A percentile compares a stretch with the other conserved stretches of the same genome.
Conservation (phyloP, 2,797 vertebrate genomes). For the Dryobates pubescens region DNA sequence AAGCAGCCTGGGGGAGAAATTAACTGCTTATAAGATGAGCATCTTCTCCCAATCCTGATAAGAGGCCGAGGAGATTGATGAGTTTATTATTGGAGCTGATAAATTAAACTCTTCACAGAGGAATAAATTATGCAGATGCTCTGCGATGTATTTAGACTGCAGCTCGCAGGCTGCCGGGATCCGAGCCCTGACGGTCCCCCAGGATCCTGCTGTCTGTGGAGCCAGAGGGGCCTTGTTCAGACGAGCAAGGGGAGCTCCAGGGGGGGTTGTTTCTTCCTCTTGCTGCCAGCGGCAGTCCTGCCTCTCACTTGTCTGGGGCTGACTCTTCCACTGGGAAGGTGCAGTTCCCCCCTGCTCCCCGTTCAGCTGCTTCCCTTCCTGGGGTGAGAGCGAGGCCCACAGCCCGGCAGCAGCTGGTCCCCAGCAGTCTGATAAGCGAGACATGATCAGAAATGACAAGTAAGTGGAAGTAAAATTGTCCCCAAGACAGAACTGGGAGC, state of each 20-base stretch:
- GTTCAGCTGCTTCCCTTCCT: not conserved
- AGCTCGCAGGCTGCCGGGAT: not conserved
- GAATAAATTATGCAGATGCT: slow-evolving; percentile 51
- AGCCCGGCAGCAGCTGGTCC: not conserved
- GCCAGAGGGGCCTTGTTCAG: not conserved
- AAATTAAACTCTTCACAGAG: slow-evolving; percentile 12
- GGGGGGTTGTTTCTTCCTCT: not conserved
- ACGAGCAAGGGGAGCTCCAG: not conserved
- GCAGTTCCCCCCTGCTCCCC: not conserved
- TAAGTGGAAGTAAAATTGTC: not conserved
- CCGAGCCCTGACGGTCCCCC: not conserved
- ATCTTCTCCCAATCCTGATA: not conserved
- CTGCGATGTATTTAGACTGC: not conserved
- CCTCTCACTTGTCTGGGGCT: not conserved
- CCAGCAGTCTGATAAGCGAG: not conserved
- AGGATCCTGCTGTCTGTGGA: not conserved
- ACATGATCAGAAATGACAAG: not conserved
- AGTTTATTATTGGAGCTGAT: slow-evolving; percentile 22
- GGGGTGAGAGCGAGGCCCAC: not conserved
- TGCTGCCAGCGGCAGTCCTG: not conserved
- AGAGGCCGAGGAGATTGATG: slow-evolving; percentile 11
- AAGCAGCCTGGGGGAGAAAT: not conserved
- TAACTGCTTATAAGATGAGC: not conserved
- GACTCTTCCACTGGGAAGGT: not conserved
- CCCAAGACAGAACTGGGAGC: not conserved